Conservation (phyloP, 2,888 invertebrate species). For the Antheraea assamensis region DNA sequence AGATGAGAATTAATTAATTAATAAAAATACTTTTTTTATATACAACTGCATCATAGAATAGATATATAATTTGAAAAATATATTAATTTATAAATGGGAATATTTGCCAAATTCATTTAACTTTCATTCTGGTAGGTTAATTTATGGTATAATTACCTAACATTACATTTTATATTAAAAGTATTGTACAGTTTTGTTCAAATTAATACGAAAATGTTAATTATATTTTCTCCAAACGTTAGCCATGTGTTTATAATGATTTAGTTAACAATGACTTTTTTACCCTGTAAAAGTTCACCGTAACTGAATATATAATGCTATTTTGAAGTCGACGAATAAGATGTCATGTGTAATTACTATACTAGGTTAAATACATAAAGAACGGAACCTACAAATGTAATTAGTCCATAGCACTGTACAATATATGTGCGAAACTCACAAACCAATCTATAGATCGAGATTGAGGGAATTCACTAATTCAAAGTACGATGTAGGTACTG, state of each 20-base stretch:
- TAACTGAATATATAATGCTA: not conserved
- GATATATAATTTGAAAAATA: no score
- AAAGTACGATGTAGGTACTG: conserved; percentile 57
- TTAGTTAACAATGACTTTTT: not conserved
- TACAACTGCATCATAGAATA: no score
- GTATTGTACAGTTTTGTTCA: not conserved
- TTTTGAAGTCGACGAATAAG: not conserved
- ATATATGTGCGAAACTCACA: conserved; percentile 14
- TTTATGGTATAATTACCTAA: not conserved
- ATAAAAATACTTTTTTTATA: no score
- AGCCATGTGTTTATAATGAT: not conserved
- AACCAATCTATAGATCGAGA: conserved; percentile 36
- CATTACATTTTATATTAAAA: no score
- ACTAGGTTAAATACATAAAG: not conserved
- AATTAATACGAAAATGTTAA: not conserved
- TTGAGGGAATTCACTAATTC: conserved; percentile 62
- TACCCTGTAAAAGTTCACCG: not conserved
- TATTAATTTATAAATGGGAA: not conserved
- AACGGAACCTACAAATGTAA: not conserved
- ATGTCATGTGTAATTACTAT: not conserved
- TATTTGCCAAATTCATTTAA: not conserved
- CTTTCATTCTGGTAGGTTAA: not conserved
- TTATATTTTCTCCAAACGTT: not conserved
- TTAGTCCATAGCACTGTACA: not conserved
- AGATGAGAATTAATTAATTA: no score